Evolutionary conservation across 2,888 invertebrate species (phyloP), one percentile per base, ranked within the genome.

Genomic region (Periphyllus acericola): DNA sequence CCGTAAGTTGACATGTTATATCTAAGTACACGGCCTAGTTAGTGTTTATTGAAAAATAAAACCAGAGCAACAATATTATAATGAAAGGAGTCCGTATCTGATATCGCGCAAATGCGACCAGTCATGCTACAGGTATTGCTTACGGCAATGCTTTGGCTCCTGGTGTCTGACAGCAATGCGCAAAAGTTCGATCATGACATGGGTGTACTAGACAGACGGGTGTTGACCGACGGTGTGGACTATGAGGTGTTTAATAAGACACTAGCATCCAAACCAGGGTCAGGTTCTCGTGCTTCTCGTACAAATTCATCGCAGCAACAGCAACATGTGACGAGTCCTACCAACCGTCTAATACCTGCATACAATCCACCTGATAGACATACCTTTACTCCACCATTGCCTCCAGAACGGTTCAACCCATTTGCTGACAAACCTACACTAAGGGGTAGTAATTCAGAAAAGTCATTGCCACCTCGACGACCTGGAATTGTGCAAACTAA

Each of bases 401-500:
- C 96, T 25, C 96, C 96, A 17, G 96, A 96, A 92, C 96, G 95
- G 91, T 94, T 94, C 89, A 96, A 96, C 92, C 96, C 96, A 0
- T 96, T 96, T 91, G 96, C 96, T n/a, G 96, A 96, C 91, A 96
- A 96, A 92, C 96, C 96, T 83, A 97, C 96, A 79, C 92, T 97
- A 89, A 93, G 96, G 90, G 96, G 95, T 90, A 93, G 94, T n/a
- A 94, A 94, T 90, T 93, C 93, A 66, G 94, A 94, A 75, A 82
- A 86, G 90, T 93, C 93, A 90, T 94, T 94, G 91, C 94, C 94
- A 90, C 95, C 95, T 91, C 92, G 96, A 89, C 93, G 96, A 90
- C 96, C 96, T 96, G 87, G 87, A 74, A 81, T 87, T 96, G n/a
- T 96, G 29, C 96, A 90, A 32, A 89, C 90, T 71, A 90, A 91